Percentiles rank a stretch among this genome's conserved stretches.
Evolutionary conservation across 2,113 vertebrate genomes (phyloP).

Genomic region (Agapornis roseicollis): DNA sequence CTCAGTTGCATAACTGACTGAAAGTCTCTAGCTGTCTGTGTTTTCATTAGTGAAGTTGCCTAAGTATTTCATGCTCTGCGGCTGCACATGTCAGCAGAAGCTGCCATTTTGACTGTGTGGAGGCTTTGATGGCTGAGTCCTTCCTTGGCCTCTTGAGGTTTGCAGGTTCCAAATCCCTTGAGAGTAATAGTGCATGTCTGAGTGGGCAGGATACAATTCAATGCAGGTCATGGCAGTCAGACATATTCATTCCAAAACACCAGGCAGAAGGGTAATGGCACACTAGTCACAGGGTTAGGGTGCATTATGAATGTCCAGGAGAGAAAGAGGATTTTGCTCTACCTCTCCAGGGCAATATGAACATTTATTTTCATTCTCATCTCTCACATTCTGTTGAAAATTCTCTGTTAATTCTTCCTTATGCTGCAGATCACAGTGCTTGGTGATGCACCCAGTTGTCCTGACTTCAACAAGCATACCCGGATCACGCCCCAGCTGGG

Average conservation of each 20-base stretch:
- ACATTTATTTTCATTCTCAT: not conserved
- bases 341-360: not conserved
- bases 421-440: not conserved
- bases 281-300: not conserved
- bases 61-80: not conserved
- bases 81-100: not conserved
- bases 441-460: fast-evolving
- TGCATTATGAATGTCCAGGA: not conserved
- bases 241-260: not conserved
- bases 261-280: not conserved
- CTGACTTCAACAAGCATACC: not conserved
- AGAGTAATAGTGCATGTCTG: not conserved
- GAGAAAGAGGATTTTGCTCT: not conserved
- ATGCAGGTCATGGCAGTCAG: not conserved
- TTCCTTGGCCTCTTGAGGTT: not conserved
- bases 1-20: not conserved
- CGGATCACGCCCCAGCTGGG: not conserved
- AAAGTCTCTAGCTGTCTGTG: not conserved
- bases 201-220: not conserved
- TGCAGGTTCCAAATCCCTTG: not conserved
- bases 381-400: not conserved
- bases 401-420: not conserved
- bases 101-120: not conserved
- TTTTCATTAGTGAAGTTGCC: not conserved
- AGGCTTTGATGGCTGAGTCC: not conserved